phyloP scores from a whole-genome alignment of 1,140 invertebrate species.

The Drosophila murphyi region DNA sequence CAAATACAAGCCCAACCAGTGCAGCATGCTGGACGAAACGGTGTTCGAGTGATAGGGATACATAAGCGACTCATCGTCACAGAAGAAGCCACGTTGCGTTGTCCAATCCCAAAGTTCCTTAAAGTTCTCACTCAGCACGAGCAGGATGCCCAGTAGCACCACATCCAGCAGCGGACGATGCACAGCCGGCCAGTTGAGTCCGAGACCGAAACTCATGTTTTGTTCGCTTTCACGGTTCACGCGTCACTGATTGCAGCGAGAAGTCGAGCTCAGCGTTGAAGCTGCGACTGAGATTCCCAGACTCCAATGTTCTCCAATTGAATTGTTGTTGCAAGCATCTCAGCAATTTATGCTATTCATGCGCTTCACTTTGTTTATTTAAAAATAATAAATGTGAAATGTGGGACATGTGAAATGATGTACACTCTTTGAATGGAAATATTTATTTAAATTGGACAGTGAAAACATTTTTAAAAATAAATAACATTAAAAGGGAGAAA shows the following conservation, averaged over 20 bases:
- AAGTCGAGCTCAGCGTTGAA: slow-evolving; percentile 18
- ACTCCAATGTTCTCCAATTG: slow-evolving; percentile 14
- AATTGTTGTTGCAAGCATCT: slow-evolving; percentile 6
- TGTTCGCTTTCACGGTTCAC: slow-evolving; percentile 41
- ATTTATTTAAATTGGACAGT: too few relatives aligned
- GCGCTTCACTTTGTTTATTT: too few relatives aligned
- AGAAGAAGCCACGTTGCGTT: slow-evolving; percentile 95
- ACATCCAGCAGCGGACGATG: slow-evolving; percentile 38
- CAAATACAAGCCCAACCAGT: slow-evolving; percentile 37
- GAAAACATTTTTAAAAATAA: too few relatives aligned
- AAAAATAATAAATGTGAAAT: slow-evolving; percentile 37
- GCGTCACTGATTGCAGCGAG: slow-evolving; percentile 46
- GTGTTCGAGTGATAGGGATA: slow-evolving; percentile 93
- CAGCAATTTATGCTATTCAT: not conserved
- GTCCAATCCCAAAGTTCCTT: slow-evolving; percentile 54
- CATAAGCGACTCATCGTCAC: slow-evolving; percentile 95
- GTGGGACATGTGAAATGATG: slow-evolving; percentile 1
- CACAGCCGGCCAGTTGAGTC: not conserved
- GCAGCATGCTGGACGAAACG: slow-evolving; percentile 84
- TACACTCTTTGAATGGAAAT: slow-evolving; percentile 1
- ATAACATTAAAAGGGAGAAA: too few relatives aligned
- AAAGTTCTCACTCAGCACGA: slow-evolving; percentile 42
- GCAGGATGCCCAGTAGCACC: slow-evolving; percentile 24
- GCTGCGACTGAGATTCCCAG: slow-evolving; percentile 20
- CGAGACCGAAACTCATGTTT: slow-evolving; percentile 55